These are phyloP conservation scores for Portevinia maculata DNA, from an alignment of 2,888 invertebrate genomes.

Conservation along the genomic window DNA sequence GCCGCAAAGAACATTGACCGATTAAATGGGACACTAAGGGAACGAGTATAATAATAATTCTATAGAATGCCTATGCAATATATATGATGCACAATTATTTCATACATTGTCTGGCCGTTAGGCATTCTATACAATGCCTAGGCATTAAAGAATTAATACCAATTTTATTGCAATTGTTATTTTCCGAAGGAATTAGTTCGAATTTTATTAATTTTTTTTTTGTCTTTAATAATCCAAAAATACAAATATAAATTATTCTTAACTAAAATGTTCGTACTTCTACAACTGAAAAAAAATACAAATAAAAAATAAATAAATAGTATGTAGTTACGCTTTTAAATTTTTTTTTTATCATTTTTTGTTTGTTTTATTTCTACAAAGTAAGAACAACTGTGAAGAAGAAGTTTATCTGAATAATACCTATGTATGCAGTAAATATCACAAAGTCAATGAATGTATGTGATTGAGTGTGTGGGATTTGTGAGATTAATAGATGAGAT, in stretches of 20 bases:
- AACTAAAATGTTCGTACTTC: constrained; percentile 47
- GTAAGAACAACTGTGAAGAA: constrained; percentile 50
- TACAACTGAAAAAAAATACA: constrained; percentile 49
- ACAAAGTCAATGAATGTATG: constrained; percentile 71
- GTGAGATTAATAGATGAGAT: constrained; percentile 51
- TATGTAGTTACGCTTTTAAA: constrained; percentile 13
- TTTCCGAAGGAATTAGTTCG: constrained; percentile 25
- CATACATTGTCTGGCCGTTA: too few species aligned
- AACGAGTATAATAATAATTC: too few species aligned
- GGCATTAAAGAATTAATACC: background rate
- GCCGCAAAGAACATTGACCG: too few species aligned
- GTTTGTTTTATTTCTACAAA: constrained; percentile 22
- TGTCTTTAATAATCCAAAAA: constrained; percentile 56
- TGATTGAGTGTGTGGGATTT: constrained; percentile 49
- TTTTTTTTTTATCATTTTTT: constrained; percentile 15
- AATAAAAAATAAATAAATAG: constrained; percentile 59
- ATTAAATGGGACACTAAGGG: too few species aligned
- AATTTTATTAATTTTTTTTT: constrained; percentile 22
- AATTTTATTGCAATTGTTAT: background rate
- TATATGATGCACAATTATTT: too few species aligned
- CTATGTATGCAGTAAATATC: constrained; percentile 73
- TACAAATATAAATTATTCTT: constrained; percentile 67
- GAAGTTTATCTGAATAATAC: constrained; percentile 68
- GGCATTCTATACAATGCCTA: too few species aligned
- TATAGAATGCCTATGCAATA: too few species aligned